Conservation (phyloP, 2,113 vertebrate genomes). For the Mesoclemmys tuberculata region DNA sequence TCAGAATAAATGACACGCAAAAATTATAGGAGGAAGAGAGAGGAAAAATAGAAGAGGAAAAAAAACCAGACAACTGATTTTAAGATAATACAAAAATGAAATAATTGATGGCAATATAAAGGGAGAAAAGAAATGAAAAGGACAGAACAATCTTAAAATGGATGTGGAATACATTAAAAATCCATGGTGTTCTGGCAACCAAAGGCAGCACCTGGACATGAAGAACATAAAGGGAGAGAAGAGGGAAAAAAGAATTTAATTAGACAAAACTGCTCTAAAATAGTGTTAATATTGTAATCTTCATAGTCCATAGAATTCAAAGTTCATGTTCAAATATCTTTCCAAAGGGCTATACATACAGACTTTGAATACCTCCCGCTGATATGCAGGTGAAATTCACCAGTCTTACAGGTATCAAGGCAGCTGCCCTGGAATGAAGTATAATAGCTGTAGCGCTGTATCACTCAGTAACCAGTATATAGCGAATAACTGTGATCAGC, state of each 20-base stretch:
- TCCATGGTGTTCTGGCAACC: neutral
- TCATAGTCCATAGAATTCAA: neutral
- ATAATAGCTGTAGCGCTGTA: neutral
- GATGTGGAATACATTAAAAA: neutral
- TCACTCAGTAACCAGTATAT: too few relatives aligned
- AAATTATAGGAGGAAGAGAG: fast-evolving
- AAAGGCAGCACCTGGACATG: neutral
- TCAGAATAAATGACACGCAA: neutral
- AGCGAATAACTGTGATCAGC: neutral
- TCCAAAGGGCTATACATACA: neutral
- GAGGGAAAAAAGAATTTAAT: neutral
- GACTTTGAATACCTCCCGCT: neutral
- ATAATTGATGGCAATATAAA: neutral
- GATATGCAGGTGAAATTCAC: neutral
- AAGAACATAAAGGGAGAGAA: neutral
- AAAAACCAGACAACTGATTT: neutral
- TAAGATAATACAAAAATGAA: neutral
- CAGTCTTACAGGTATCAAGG: neutral
- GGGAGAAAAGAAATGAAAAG: neutral
- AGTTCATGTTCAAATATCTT: neutral
- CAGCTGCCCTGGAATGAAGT: neutral
- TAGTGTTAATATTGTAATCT: neutral
- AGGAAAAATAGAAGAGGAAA: neutral
- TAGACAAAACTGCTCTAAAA: neutral
- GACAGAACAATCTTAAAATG: neutral